Evolutionary conservation across 2,888 invertebrate species (phyloP), one percentile per base, ranked within the genome.

Genomic region (Sarcophaga rosellei): DNA sequence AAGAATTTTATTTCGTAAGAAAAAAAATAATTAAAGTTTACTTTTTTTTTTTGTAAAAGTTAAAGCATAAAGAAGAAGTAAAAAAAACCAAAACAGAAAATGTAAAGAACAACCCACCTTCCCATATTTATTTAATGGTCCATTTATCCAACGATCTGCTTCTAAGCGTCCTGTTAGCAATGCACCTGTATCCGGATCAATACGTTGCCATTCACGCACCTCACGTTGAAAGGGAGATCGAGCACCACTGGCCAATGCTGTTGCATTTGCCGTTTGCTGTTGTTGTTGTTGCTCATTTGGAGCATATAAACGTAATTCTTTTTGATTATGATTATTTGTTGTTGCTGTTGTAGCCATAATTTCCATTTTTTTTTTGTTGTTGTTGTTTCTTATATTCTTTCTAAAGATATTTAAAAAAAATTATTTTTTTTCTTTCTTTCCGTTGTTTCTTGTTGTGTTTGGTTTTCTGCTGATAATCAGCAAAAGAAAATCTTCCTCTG

Each of bases 81-180:
- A 65, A 79, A 11, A 23, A 23, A 8, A 35, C 23, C 25, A 35
- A 2, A 10, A 61, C 20, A 80, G 17, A 72, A 68, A 57, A 21
- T 62, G 1, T 25, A 47, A 59, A 21, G 21, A 53, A 25, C 21
- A 75, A 89, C 92, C 91, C 89, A 93, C 93, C 92, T 93, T 93
- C 90, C 93, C 93, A 88, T 93, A 93, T 90, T 92, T 92, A 89
- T 93, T 93, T 89, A 92, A 89, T 89, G 93, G 92, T 89, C 93
- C 93, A 91, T 92, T 93, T 90, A 93, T 92, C 93, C 93, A 93
- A 90, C 93, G 93, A 92, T 93, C 93, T 88, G 93, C 93, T 90
- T 93, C 93, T 89, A 93, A 90, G 87, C 93, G 93, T 82, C 93
- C 93, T 89, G 92, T 93, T 88, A 93, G 89, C 88, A 93, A 90